Base-by-base conservation (phyloP, 1,140 invertebrate genomes). In the Frieseomelitta varia region DNA sequence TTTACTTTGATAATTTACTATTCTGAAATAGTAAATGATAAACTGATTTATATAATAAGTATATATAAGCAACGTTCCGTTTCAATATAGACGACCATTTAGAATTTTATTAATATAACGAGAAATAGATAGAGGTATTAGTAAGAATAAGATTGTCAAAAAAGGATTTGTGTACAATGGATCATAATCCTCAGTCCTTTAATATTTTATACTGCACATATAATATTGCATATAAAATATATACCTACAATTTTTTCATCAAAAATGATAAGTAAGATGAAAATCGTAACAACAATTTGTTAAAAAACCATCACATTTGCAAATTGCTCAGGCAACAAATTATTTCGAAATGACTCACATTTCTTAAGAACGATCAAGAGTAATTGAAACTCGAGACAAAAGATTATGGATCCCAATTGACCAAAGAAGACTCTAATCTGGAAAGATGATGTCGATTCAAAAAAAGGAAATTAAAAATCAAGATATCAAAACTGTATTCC, bases 391-490 rank as follows among this genome's bases (percentile, higher is more conserved):
- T 84, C 68, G 78, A 81, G 87, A 91, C 71, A 88, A 88, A 90
- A 87, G 75, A 80, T 90, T 87, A 90, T 79, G 89, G 87, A 91
- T 91, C 89, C 87, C 90, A 91, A 91, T 56, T 90, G 87, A 91
- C 90, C 85, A 91, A 88, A 90, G 87, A 87, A 67, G 85, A 82
- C 86, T 87, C 89, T 90, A 90, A 90, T 90, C 90, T 91, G 87
- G 12, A 91, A 91, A 91, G 81, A 91, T 85, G 81, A 88, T 30
- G 34, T 69, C 53, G 87, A 80, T 90, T 88, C 78, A 90, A 71
- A 76, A 55, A 58, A 88, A 24, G 27, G 21, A 72, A 68, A 12
- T 88, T 68, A 88, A 47, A 77, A 63, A 53, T 84, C 30, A n/a
- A 65, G 47, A 67, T 58, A 78, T 75, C 0, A 30, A 76, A 47